Percentiles rank a stretch among this genome's conserved stretches.
These are phyloP conservation scores for Progne subis DNA, from an alignment of 2,113 vertebrate genomes.

Conservation along the genomic window DNA sequence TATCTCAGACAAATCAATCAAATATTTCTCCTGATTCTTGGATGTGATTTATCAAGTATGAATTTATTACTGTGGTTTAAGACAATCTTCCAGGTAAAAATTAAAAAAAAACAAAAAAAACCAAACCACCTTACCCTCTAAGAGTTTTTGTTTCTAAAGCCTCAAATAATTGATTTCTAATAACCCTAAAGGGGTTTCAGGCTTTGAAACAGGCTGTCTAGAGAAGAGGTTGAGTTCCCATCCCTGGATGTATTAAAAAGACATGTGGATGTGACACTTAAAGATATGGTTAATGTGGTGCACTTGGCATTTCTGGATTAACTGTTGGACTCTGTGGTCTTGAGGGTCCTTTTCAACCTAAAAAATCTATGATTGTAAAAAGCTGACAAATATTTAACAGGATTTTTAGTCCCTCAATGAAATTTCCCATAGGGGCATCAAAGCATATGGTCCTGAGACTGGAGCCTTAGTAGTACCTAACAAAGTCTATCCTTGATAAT, in stretches of 20 bases:
- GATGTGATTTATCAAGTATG: background rate
- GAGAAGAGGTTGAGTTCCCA: background rate
- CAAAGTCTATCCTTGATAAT: background rate
- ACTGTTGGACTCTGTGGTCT: background rate
- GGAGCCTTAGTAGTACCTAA: background rate
- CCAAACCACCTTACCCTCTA: background rate
- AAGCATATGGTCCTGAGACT: background rate
- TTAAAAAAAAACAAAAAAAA: background rate
- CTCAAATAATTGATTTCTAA: background rate
- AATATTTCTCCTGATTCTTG: background rate
- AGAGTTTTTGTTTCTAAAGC: background rate
- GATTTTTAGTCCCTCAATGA: background rate
- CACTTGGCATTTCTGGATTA: background rate
- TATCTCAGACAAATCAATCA: background rate
- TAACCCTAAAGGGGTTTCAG: background rate
- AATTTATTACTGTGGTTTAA: background rate
- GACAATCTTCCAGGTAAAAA: background rate
- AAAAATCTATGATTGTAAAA: background rate
- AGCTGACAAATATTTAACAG: background rate
- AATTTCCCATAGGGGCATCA: background rate
- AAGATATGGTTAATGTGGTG: background rate
- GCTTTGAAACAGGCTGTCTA: background rate
- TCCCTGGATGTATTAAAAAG: background rate
- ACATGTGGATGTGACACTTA: rapidly evolving
- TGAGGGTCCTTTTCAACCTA: background rate